Evolutionary conservation across 2,888 invertebrate species (phyloP).

Genomic region (Barypeithes pellucidus): DNA sequence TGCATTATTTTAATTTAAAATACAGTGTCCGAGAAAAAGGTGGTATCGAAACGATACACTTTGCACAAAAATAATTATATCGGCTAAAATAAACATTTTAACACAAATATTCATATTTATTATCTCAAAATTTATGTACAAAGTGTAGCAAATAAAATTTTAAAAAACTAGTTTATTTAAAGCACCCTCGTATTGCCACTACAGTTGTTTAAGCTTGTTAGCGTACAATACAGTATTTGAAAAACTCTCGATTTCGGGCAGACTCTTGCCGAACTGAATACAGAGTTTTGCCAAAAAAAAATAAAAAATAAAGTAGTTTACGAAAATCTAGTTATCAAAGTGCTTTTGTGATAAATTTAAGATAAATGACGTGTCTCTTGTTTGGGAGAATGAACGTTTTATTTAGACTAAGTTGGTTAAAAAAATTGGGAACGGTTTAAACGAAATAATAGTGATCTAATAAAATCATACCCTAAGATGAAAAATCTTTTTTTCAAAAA

Average conservation of each 20-base stretch:
- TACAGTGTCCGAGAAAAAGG: constrained; percentile 21
- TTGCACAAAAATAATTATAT: neutral
- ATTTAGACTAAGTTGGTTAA: constrained; percentile 1
- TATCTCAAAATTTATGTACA: neutral
- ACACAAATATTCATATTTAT: neutral
- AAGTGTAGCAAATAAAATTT: neutral
- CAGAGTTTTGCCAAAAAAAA: constrained; percentile 50
- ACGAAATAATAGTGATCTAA: too few relatives aligned
- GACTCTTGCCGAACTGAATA: constrained; percentile 51
- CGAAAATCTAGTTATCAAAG: constrained; percentile 44
- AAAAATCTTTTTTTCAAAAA: too few relatives aligned
- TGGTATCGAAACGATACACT: neutral
- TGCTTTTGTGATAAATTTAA: constrained; percentile 54
- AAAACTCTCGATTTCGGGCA: constrained; percentile 42
- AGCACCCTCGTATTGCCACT: constrained; percentile 22
- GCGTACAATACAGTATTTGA: constrained; percentile 47
- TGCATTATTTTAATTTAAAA: neutral
- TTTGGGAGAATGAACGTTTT: constrained; percentile 15
- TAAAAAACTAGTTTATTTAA: constrained; percentile 15
- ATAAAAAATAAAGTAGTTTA: constrained; percentile 35
- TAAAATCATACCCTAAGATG: too few relatives aligned
- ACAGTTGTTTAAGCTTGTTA: constrained; percentile 33
- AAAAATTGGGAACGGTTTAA: constrained; percentile 14
- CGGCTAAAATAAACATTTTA: neutral
- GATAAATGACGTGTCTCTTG: constrained; percentile 37